Base-by-base conservation (phyloP, 2,888 invertebrate genomes). In the Anoplius nigerrimus region DNA sequence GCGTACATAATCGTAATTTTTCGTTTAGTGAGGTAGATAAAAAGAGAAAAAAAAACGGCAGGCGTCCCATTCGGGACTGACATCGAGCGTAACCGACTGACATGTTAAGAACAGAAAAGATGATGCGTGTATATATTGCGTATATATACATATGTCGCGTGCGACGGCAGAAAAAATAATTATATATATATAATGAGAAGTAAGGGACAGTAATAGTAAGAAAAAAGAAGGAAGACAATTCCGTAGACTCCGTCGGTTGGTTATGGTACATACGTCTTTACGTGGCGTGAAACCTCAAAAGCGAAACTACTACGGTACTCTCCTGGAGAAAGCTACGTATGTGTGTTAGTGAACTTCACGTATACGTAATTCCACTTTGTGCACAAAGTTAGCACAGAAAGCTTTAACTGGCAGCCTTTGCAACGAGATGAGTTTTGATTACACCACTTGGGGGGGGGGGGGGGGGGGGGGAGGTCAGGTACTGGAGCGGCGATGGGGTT, bases 331-430 rank as follows among this genome's bases (percentile, higher is more conserved):
- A 78, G 76, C 76, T 78, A 60, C 51, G 15, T 46, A 22, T 53
- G 69, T 71, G 60, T 69, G 79, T 79, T 79, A 79, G 79, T 79
- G 78, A 77, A 79, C 70, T 77, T 77, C 73, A 79, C 69, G 78
- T 75, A 34, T 18, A 79, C 73, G 75, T 77, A 79, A 78, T 79
- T 74, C 68, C 73, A 79, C 72, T 79, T 77, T 79, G 80, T 79
- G 80, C 78, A 79, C 79, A 80, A 64, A 79, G 79, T 79, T 79
- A 79, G 78, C 79, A 79, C 80, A 71, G 68, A 71, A 79, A 79
- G 79, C 79, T 79, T 79, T 72, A 42, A 78, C 72, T 79, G 75
- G 80, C 80, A 79, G 79, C 79, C 79, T 70, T 74, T 72, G 79
- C 78, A 75, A 79, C 77, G 77, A 79, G 62, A 79, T 71, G 77